Base-by-base conservation (phyloP, 1,140 invertebrate genomes). In the Wasmannia auropunctata region DNA sequence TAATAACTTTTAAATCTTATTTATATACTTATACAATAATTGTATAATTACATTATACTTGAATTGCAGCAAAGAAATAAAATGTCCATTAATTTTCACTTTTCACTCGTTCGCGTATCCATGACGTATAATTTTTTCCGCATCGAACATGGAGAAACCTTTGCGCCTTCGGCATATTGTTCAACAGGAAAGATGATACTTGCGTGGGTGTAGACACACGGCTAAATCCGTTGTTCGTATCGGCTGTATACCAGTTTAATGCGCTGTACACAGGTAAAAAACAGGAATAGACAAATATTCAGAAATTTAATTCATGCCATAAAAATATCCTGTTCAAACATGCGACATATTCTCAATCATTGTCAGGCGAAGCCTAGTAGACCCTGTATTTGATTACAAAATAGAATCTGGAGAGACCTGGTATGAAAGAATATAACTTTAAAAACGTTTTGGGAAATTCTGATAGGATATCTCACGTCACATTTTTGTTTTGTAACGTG, bases 191-290 rank as follows among this genome's bases (percentile, higher is more conserved):
- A 74, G 37, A 62, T 54, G n/a, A 80, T 76, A 80, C 46, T 1
- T n/a, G 70, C n/a, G 22, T 69, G 25, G 19, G 34, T 37, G 16
- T 69, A 67, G 25, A 31, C 46, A 31, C 46, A 40, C 5, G 7
- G 28, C 19, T 65, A 79, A 79, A 79, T 79, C 75, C 40, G 40
- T 76, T 34, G 75, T 79, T 65, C 40, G 60, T 22, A 56, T 75
- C 31, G 51, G 31, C 37, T 60, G 10, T 60, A 46, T 28, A 54
- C 11, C 28, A 67, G n/a, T 67, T 54, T 69, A 54, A 69, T 54
- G 22, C 62, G 16, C 46, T n/a, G 69, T 69, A 69, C 46, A 37
- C 11, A 28, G 31, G 46, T 43, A 25, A 43, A 80, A 69, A 69
- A 19, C 31, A 22, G 8, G 25, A 11, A 46, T 25, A 28, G n/a